Conservation (phyloP, 2,888 invertebrate genomes). For the Perdita meconis region DNA sequence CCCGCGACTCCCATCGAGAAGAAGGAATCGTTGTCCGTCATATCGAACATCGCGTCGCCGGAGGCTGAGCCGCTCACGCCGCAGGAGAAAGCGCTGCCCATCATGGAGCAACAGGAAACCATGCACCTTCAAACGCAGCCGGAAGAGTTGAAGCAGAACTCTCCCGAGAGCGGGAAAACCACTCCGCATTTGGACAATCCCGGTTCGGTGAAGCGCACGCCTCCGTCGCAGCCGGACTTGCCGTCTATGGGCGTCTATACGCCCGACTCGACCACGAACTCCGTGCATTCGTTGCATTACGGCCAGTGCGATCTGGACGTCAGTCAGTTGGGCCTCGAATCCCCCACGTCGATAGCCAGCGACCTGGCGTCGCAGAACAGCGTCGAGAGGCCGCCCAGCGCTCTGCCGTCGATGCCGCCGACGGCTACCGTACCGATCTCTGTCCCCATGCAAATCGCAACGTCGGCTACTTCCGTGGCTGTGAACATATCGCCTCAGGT, state of each 20-base stretch:
- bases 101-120: slow-evolving; percentile 64
- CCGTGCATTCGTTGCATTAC: slow-evolving; percentile 92
- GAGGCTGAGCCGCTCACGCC: slow-evolving; percentile 72
- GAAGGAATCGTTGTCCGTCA: slow-evolving; percentile 41
- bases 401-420: slow-evolving; percentile 84
- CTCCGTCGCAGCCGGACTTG: slow-evolving; percentile 86
- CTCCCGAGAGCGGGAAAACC: slow-evolving; percentile 83
- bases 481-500: slow-evolving; percentile 78
- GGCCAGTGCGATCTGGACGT: slow-evolving; percentile 93
- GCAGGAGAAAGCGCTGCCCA: slow-evolving; percentile 70
- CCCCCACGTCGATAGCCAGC: slow-evolving; percentile 94
- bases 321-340: slow-evolving; percentile 93
- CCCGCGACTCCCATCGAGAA: slow-evolving; percentile 53
- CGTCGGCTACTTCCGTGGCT: slow-evolving; percentile 72
- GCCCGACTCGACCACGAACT: slow-evolving; percentile 93
- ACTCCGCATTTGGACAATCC: slow-evolving; percentile 84
- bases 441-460: slow-evolving; percentile 73
- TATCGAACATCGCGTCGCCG: slow-evolving; percentile 50
- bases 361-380: slow-evolving; percentile 92
- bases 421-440: slow-evolving; percentile 72
- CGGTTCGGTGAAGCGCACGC: slow-evolving; percentile 85
- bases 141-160: slow-evolving; percentile 81
- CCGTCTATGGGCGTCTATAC: slow-evolving; percentile 95
- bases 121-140: slow-evolving; percentile 73
- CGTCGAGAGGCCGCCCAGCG: slow-evolving; percentile 87